phyloP scores from a whole-genome alignment of 2,888 invertebrate genomes.

The Leptinotarsa haldemani region DNA sequence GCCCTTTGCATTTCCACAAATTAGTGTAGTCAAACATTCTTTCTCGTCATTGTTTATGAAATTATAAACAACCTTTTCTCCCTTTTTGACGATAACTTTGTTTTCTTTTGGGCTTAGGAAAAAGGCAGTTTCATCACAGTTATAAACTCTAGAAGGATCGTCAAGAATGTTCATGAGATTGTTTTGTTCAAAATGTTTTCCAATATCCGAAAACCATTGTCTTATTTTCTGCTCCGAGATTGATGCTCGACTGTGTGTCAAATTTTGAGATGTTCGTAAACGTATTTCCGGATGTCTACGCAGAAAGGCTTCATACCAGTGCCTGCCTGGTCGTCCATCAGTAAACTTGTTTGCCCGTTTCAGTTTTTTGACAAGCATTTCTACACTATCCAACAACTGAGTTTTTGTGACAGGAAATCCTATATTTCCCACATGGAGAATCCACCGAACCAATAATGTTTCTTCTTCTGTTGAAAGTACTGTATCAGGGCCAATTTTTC shows the following conservation, averaged over 20 bases:
- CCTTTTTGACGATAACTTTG: conserved; percentile 1
- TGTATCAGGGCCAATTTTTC: conserved; percentile 14
- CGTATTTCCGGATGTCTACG: conserved; percentile 1
- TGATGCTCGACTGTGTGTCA: conserved; percentile 5
- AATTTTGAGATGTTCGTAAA: conserved; percentile 4
- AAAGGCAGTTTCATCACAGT: no score
- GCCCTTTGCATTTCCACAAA: conserved; percentile 1
- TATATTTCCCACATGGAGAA: conserved; percentile 8
- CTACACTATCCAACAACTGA: conserved; percentile 15
- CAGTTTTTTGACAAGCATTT: conserved; percentile 9
- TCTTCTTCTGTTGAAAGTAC: conserved; percentile 4
- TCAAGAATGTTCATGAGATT: conserved; percentile 7
- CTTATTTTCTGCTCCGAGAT: conserved; percentile 5
- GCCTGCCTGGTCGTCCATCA: not conserved
- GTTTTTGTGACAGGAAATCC: not conserved
- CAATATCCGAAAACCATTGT: conserved; percentile 1
- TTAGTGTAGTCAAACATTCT: not conserved
- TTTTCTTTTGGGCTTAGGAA: not conserved
- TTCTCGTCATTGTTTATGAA: conserved; percentile 3
- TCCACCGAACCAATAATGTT: conserved; percentile 12
- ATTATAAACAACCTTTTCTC: not conserved
- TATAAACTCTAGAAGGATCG: not conserved
- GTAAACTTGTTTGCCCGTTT: conserved; percentile 5
- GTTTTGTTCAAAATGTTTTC: not conserved
- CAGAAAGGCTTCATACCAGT: not conserved